Conservation (phyloP, 2,888 invertebrate species). For the Nomada hirtipes region DNA sequence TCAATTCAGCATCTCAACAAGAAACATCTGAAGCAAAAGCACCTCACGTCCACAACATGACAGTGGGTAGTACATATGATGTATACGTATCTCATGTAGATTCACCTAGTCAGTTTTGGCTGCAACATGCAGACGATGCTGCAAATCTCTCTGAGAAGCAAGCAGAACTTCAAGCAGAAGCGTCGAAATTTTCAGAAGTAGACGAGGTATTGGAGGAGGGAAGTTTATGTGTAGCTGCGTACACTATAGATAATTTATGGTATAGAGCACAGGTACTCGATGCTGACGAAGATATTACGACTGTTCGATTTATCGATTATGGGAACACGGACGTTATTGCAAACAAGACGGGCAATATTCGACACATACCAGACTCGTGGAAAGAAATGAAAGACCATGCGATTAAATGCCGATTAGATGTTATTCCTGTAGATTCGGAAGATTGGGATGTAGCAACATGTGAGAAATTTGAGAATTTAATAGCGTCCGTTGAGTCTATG, state of each 20-base stretch:
- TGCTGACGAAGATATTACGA: slow-evolving; percentile 90
- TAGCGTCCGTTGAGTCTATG: slow-evolving; percentile 47
- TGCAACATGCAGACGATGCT: slow-evolving; percentile 87
- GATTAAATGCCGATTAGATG: slow-evolving; percentile 88
- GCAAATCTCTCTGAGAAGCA: slow-evolving; percentile 87
- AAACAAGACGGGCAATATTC: slow-evolving; percentile 87
- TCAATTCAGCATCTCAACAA: slow-evolving; percentile 55
- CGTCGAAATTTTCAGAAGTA: slow-evolving; percentile 85
- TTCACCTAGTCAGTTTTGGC: slow-evolving; percentile 91
- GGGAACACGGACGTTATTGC: slow-evolving; percentile 92
- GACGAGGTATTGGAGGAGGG: slow-evolving; percentile 86
- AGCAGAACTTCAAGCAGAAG: slow-evolving; percentile 87
- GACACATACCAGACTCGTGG: slow-evolving; percentile 87
- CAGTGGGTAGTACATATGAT: slow-evolving; percentile 77
- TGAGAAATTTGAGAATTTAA: slow-evolving; percentile 85
- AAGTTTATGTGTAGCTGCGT: slow-evolving; percentile 91
- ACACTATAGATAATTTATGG: slow-evolving; percentile 94
- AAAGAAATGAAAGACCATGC: slow-evolving; percentile 86
- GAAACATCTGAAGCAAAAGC: neutral
- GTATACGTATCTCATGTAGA: slow-evolving; percentile 90
- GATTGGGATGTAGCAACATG: slow-evolving; percentile 88
- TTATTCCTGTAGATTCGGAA: slow-evolving; percentile 88
- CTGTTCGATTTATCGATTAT: slow-evolving; percentile 91
- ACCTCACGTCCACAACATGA: slow-evolving; percentile 75
- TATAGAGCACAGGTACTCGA: slow-evolving; percentile 96